Conservation (phyloP, 2,797 vertebrate genomes). For the Ambastaia sidthimunki region DNA sequence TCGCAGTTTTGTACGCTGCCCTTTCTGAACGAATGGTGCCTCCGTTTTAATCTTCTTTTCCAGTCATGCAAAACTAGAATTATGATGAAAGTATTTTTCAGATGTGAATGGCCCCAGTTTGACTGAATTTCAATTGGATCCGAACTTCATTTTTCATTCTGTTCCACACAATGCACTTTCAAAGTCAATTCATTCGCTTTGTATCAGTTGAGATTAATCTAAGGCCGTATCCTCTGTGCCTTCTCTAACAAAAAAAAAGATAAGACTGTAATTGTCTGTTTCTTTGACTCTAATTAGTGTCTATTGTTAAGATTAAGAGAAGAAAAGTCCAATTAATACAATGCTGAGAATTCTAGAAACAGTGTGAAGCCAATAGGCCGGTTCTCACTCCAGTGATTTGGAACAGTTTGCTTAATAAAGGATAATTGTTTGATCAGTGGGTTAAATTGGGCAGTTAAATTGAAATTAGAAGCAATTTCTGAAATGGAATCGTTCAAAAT, state of each 20-base stretch:
- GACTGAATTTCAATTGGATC: slow-evolving; percentile 42
- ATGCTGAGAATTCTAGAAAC: slow-evolving; percentile 19
- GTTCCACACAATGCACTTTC: slow-evolving; percentile 31
- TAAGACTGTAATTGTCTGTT: slow-evolving; percentile 42
- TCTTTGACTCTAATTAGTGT: slow-evolving; percentile 47
- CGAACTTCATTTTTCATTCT: slow-evolving; percentile 25
- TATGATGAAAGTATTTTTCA: slow-evolving; percentile 44
- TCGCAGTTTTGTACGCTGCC: too few relatives aligned
- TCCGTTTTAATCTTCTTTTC: slow-evolving; percentile 28
- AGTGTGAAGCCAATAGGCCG: slow-evolving; percentile 26
- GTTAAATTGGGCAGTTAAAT: slow-evolving; percentile 63
- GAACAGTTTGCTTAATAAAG: slow-evolving; percentile 57
- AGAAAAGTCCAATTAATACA: slow-evolving; percentile 36
- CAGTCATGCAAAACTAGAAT: slow-evolving; percentile 50
- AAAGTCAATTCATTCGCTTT: slow-evolving; percentile 23
- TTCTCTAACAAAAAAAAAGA: slow-evolving; percentile 37
- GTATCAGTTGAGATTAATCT: slow-evolving; percentile 51
- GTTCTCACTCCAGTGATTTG: slow-evolving; percentile 38
- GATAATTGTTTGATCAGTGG: slow-evolving; percentile 64
- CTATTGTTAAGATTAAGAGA: slow-evolving; percentile 49
- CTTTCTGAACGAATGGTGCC: slow-evolving; percentile 16
- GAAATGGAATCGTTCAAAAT: slow-evolving; percentile 43
- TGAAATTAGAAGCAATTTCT: slow-evolving; percentile 63
- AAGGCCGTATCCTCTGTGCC: background rate
- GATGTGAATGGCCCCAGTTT: slow-evolving; percentile 31